Percentiles rank a stretch among this genome's conserved stretches.
Evolutionary conservation across 2,797 vertebrate genomes (phyloP).

Genomic region (Malurus splendens): DNA sequence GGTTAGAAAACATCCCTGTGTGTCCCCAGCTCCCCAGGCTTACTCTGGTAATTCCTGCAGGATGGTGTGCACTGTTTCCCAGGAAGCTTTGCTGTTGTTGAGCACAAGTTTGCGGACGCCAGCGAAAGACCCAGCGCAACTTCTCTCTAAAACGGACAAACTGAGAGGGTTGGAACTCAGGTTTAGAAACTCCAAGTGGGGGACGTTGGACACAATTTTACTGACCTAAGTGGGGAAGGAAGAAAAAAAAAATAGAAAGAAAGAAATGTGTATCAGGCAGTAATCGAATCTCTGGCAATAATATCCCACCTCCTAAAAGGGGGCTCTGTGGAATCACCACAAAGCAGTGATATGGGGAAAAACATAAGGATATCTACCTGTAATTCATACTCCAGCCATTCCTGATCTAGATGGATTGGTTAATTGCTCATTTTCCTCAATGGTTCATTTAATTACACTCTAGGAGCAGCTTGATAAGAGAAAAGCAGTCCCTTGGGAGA

Average conservation of each 20-base stretch:
- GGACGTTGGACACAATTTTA: constrained; percentile 93
- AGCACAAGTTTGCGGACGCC: constrained; percentile 90
- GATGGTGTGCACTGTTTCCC: constrained; percentile 92
- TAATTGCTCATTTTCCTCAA: constrained; percentile 60
- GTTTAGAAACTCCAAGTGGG: constrained; percentile 94
- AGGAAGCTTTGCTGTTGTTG: constrained; percentile 93
- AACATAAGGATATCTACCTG: constrained; percentile 47
- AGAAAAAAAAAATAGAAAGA: not conserved
- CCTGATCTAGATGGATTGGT: constrained; percentile 32
- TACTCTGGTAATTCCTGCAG: constrained; percentile 89
- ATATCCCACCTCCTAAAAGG: not conserved
- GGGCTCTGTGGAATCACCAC: not conserved
- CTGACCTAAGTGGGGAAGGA: constrained; percentile 77
- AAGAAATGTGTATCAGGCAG: constrained; percentile 43
- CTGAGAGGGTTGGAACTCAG: constrained; percentile 95
- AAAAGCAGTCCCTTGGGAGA: constrained; percentile 32
- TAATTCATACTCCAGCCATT: constrained; percentile 63
- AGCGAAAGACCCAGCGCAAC: constrained; percentile 84
- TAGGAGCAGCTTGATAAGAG: constrained; percentile 51
- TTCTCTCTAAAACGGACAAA: constrained; percentile 81
- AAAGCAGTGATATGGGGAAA: constrained; percentile 2
- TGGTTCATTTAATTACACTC: constrained; percentile 58
- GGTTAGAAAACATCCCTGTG: too few relatives aligned
- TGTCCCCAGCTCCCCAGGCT: constrained; percentile 46
- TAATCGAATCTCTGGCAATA: constrained; percentile 26